Base-by-base conservation (phyloP, 2,113 vertebrate genomes). In the Callorhinus ursinus region DNA sequence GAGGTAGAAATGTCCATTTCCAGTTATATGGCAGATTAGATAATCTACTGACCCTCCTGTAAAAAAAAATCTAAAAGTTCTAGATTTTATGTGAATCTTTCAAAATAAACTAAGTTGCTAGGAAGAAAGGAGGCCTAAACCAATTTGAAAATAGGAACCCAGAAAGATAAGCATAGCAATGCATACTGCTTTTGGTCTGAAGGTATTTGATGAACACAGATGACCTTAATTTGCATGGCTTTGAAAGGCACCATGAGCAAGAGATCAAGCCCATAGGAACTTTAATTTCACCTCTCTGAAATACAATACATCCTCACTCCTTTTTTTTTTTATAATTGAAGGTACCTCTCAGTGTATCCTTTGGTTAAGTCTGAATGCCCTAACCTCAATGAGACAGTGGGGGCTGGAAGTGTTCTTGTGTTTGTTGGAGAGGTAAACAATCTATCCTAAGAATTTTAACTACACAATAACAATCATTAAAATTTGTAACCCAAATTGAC, bases 21-120 rank as follows among this genome's bases (percentile, higher is more conserved):
- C 21, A 79, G 42, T 76, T 69, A 53, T n/a, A 39, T n/a, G n/a
- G 3, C 16, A 88, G 53, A 77, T 67, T 57, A 91, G 28, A 63
- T 83, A 51, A 93, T 1, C 3, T n/a, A 88, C 59, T 88, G 82
- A 67, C 13, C 0, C 33, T 90, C 82, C 39, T 91, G 21, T 14
- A 93, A 31, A 93, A 92, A 92, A 83, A 59, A n/a, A 90, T 19
- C 36, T 51, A 72, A 55, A 88, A 81, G 28, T 69, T 91, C n/a
- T 83, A 79, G 18, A 31, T 88, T 91, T 93, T n/a, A 51, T 79
- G 26, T 57, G 18, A 82, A 31, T 80, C 26, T 91, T 84, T 94
- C 67, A 59, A 93, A 93, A 57, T 89, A 89, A 85, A 65, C 0
- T 42, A 31, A 74, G 36, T 94, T 94, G 28, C 24, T 92, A 88